These are phyloP conservation scores for Dasysyrphus tricinctus DNA, from an alignment of 2,888 invertebrate genomes.

Conservation along the genomic window DNA sequence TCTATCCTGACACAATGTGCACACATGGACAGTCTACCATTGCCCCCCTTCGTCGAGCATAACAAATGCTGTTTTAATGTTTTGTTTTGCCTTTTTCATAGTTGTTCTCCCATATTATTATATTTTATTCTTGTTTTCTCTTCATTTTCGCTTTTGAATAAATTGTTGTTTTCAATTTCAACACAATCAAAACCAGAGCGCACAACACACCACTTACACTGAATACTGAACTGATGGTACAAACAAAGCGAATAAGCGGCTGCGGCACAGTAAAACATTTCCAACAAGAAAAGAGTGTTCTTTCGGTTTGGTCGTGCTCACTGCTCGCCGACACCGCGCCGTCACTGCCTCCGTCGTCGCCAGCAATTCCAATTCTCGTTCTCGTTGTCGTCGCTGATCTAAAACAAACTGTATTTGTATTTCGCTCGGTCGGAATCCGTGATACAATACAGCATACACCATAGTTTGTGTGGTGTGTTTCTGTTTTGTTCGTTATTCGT, in stretches of 20 bases:
- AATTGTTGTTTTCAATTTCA: conserved; percentile 35
- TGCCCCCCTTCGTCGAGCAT: not conserved
- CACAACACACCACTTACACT: conserved; percentile 17
- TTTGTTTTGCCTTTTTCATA: conserved; percentile 30
- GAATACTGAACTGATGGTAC: too few species aligned
- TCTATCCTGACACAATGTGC: conserved; percentile 66
- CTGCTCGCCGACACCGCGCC: not conserved
- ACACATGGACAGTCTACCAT: conserved; percentile 66
- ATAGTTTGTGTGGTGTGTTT: conserved; percentile 44
- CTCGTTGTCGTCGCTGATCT: conserved; percentile 5
- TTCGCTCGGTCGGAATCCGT: conserved; percentile 10
- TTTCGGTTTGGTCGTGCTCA: conserved; percentile 1
- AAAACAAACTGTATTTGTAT: conserved; percentile 40
- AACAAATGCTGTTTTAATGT: not conserved
- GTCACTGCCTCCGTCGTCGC: too few species aligned
- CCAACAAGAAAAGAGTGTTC: conserved; percentile 49
- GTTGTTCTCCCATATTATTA: conserved; percentile 8
- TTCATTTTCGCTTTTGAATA: conserved; percentile 59
- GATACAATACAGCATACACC: conserved; percentile 6
- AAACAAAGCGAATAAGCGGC: conserved; percentile 15
- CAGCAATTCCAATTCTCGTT: too few species aligned
- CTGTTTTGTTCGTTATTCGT: conserved; percentile 45
- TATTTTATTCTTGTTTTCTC: conserved; percentile 52
- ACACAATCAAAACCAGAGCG: conserved; percentile 56
- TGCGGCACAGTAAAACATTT: conserved; percentile 1